Conservation (phyloP, 2,113 vertebrate genomes). For the Empidonax traillii region DNA sequence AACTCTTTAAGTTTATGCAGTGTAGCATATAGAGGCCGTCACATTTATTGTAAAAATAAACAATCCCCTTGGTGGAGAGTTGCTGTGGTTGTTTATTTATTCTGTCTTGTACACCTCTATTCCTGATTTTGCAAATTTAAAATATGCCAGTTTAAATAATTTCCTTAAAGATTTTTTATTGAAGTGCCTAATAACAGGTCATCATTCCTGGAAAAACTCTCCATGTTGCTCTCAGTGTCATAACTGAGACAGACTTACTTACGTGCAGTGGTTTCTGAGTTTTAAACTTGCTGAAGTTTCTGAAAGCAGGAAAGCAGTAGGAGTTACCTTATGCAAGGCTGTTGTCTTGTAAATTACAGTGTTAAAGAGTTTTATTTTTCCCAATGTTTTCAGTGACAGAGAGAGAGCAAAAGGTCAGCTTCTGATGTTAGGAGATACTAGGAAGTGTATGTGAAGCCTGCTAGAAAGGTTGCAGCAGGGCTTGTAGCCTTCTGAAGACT, state of each 20-base stretch:
- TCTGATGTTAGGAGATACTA: neutral
- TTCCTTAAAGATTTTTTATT: conserved; percentile 6
- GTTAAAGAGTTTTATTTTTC: neutral
- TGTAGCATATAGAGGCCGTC: neutral
- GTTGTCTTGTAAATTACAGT: neutral
- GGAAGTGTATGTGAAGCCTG: neutral
- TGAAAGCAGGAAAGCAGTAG: neutral
- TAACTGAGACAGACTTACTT: neutral
- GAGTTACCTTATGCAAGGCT: neutral
- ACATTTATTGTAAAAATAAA: neutral
- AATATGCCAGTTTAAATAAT: neutral
- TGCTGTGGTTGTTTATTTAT: neutral
- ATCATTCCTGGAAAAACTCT: conserved; percentile 5
- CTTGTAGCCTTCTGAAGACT: neutral
- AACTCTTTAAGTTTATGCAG: neutral
- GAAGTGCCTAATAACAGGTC: neutral
- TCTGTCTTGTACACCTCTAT: neutral
- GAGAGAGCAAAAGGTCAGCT: neutral
- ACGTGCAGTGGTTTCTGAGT: neutral
- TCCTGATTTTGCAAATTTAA: neutral
- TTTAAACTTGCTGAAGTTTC: neutral
- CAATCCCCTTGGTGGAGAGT: neutral
- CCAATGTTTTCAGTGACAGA: neutral
- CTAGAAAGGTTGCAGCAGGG: neutral
- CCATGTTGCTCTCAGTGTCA: neutral